These are phyloP conservation scores for Plodia interpunctella DNA, from an alignment of 1,140 invertebrate genomes.

Conservation along the genomic window DNA sequence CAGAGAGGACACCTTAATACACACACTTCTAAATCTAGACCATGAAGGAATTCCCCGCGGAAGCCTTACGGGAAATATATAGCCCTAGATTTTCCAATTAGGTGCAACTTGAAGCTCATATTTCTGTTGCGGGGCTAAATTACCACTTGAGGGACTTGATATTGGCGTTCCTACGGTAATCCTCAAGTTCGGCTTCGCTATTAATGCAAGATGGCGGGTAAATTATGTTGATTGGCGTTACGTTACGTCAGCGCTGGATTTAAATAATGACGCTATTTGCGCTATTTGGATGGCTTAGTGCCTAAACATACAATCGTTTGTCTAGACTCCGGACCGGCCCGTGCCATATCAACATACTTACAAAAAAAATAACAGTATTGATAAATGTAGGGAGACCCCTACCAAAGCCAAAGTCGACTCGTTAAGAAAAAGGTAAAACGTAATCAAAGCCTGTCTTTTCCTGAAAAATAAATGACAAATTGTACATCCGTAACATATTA, in stretches of 20 bases:
- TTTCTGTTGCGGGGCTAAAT: slow-evolving; percentile 49
- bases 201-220: neutral
- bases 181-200: slow-evolving; percentile 2
- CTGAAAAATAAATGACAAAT: too few relatives aligned
- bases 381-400: too few relatives aligned
- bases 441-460: too few relatives aligned
- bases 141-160: slow-evolving; percentile 21
- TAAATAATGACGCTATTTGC: neutral
- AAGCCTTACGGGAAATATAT: slow-evolving; percentile 39
- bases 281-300: neutral
- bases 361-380: too few relatives aligned
- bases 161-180: slow-evolving; percentile 6
- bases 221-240: slow-evolving; percentile 5
- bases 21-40: too few relatives aligned
- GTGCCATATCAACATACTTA: too few relatives aligned
- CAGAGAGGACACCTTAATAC: too few relatives aligned
- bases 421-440: too few relatives aligned
- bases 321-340: too few relatives aligned
- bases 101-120: slow-evolving; percentile 52
- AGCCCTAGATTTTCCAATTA: slow-evolving; percentile 63
- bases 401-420: too few relatives aligned
- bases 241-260: neutral
- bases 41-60: slow-evolving; percentile 27
- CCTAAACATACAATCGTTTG: neutral
- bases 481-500: too few relatives aligned